Evolutionary conservation across 2,797 vertebrate species (phyloP).

Genomic region (Macroramphosus scolopax): DNA sequence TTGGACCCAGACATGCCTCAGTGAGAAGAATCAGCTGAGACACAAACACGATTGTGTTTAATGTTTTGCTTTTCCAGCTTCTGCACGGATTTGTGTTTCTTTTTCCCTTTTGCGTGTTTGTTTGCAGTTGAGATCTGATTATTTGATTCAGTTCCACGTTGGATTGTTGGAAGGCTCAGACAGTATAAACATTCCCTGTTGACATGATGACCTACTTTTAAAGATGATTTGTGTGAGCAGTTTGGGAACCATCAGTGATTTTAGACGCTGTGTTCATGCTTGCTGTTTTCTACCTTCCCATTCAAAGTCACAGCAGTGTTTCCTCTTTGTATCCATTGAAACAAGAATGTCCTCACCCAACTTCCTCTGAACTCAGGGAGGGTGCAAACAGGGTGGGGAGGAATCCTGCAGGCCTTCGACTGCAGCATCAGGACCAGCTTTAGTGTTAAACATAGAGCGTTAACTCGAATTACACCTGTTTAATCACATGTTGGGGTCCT

Average conservation of each 20-base stretch:
- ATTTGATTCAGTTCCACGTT: constrained; percentile 34
- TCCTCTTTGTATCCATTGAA: constrained; percentile 21
- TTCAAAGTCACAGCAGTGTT: constrained; percentile 16
- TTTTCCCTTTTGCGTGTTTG: constrained; percentile 49
- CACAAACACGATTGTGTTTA: constrained; percentile 50
- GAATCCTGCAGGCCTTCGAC: too few relatives aligned
- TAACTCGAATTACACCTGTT: too few relatives aligned
- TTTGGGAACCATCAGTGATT: constrained; percentile 1
- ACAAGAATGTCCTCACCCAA: background rate
- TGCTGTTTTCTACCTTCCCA: constrained; percentile 18
- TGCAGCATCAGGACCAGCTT: background rate
- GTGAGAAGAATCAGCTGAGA: constrained; percentile 36
- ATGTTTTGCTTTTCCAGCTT: constrained; percentile 41
- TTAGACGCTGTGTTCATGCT: background rate
- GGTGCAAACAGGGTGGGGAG: too few relatives aligned
- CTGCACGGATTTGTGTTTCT: constrained; percentile 7
- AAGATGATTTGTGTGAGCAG: background rate
- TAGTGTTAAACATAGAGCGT: background rate
- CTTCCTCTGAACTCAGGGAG: too few relatives aligned
- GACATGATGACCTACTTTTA: constrained; percentile 42
- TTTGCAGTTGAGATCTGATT: constrained; percentile 46
- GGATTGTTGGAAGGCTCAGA: constrained; percentile 27
- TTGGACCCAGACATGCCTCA: constrained; percentile 42
- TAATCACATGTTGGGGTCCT: too few relatives aligned
- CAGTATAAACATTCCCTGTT: constrained; percentile 24